Evolutionary conservation across 2,113 vertebrate species (phyloP).

Genomic region (Stegostoma tigrinum): DNA sequence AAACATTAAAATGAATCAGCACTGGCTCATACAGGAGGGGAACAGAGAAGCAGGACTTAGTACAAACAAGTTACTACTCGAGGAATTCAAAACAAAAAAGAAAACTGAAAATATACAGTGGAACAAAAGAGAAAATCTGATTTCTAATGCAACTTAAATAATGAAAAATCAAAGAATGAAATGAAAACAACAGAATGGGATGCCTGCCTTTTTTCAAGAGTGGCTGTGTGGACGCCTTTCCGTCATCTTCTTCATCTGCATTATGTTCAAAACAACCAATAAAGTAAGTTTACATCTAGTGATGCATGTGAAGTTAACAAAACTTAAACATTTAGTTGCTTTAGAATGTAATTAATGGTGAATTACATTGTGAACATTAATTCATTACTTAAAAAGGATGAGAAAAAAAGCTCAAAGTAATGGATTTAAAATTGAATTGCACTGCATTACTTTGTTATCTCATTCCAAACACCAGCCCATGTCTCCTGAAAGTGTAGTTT

Average conservation of each 20-base stretch:
- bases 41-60: background rate
- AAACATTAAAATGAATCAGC: conserved; percentile 4
- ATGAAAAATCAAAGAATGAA: conserved; percentile 50
- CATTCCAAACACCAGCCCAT: background rate
- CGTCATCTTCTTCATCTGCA: conserved; percentile 91
- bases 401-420: background rate
- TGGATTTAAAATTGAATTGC: background rate
- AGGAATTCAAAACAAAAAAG: conserved; percentile 40
- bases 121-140: conserved; percentile 42
- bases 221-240: conserved; percentile 84
- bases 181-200: conserved; percentile 65
- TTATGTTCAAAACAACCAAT: conserved; percentile 60
- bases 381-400: conserved; percentile 1
- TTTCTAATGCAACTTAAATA: conserved; percentile 45
- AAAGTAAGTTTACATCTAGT: too few species aligned
- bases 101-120: conserved; percentile 44
- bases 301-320: too few species aligned
- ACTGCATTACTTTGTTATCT: background rate
- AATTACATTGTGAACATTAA: conserved; percentile 4
- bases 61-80: background rate
- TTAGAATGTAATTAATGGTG: background rate
- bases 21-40: background rate
- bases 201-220: conserved; percentile 99
- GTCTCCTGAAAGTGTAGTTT: background rate
- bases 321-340: conserved; percentile 38